Base-by-base conservation (phyloP, 2,888 invertebrate species). In the Dermolepida albohirtum region DNA sequence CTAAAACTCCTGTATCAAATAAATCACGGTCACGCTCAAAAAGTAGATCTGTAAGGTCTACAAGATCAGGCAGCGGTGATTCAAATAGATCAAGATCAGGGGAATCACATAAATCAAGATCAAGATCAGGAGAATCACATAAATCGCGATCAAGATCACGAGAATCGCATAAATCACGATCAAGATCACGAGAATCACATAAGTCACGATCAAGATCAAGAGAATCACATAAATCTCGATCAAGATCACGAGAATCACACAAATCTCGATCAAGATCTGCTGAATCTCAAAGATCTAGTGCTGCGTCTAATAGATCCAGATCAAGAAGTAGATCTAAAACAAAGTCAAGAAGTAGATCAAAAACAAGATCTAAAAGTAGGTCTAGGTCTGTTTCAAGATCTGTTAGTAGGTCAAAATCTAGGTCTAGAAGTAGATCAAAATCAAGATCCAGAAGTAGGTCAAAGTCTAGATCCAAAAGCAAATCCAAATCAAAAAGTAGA, bases 1-100 rank as follows among this genome's bases (percentile, higher is more conserved):
- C 81, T 0, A 77, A 74, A 12, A 81, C 81, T 69, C 79, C 78
- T 10, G 79, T 77, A 47, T 77, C 76, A 39, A 64, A 68, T n/a
- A 54, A 70, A 52, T 67, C 67, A 41, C 43, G 43, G 11, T 52
- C 54, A 34, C n/a, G 77, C 54, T 79, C 67, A 0, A 74, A 73
- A 17, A 66, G 57, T 49, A 22, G 44, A n/a, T 63, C 63, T 11
- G 50, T 43, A 6, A 59, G 70, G 43, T 70, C 72, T 68, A n/a
- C 54, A 12, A 66, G 67, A 44, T 73, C 73, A 67, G 71, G 63
- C 14, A 78, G 77, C 68, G 72, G 67, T 55, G 71, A 51, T 64
- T 74, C 71, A n/a, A 70, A 68, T 68, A 62, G 59, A 43, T 71
- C 70, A 27, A 14, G 43, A 59, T 70, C 69, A 11, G 49, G 63